Evolutionary conservation across 2,797 vertebrate species (phyloP).

Genomic region (Phaenicophaeus curvirostris): DNA sequence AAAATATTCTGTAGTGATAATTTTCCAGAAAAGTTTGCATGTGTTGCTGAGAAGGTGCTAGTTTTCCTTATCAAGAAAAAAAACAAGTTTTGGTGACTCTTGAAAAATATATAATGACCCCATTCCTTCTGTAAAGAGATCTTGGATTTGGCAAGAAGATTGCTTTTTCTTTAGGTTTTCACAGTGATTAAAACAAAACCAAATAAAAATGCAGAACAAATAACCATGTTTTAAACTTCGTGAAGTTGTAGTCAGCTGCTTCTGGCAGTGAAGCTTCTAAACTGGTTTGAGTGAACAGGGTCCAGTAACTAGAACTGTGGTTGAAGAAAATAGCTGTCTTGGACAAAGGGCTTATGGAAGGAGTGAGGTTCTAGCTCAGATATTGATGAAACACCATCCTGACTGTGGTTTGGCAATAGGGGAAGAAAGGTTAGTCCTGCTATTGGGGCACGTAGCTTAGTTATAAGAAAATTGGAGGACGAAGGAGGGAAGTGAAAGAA

Average conservation of each 20-base stretch:
- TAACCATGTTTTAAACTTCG: background rate
- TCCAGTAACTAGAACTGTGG: background rate
- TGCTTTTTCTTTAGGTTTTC: background rate
- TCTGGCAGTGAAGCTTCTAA: background rate
- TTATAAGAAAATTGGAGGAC: background rate
- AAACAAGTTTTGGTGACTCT: background rate
- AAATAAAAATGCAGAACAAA: background rate
- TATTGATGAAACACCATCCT: background rate
- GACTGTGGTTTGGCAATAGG: background rate
- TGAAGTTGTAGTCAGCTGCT: background rate
- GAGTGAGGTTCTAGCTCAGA: background rate
- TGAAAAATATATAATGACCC: background rate
- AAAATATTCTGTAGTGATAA: background rate
- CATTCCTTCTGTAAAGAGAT: background rate
- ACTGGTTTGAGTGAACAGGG: background rate
- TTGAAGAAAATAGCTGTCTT: background rate
- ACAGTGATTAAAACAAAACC: background rate
- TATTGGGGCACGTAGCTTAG: background rate
- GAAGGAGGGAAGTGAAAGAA: background rate
- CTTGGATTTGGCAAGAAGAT: background rate
- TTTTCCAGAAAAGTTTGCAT: background rate
- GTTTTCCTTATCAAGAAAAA: background rate
- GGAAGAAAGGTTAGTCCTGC: background rate
- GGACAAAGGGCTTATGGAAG: background rate
- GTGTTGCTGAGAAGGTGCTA: background rate